Evolutionary conservation across 2,888 invertebrate genomes (phyloP), one percentile per base, ranked within the genome.

Genomic region (Lysandra bellargus): DNA sequence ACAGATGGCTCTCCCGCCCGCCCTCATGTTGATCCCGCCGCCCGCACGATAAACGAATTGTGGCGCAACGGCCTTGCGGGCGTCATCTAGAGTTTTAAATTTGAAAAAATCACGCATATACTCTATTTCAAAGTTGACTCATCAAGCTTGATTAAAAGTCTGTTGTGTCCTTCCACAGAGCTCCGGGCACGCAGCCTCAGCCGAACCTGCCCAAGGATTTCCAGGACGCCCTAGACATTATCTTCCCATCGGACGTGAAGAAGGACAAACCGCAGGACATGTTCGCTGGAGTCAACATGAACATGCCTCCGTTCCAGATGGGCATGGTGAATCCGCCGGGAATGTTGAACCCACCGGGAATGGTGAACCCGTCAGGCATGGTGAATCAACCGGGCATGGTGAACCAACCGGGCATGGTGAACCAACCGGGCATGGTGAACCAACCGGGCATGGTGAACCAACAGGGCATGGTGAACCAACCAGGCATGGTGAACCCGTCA

Each of bases 161-260:
- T 30, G 1, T 64, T 9, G 9, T 64, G 14, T 37, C 74, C 57
- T 75, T 53, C 30, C 60, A 23, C 81, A 82, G 83, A 7, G 80
- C 81, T 17, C 77, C 80, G 64, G 80, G 82, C 57, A 81, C 83
- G 0, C 83, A 83, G 9, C 83, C 84, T 9, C 85, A 85, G 9
- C 84, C 82, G n/a, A 80, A 84, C 78, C 88, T 96, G 1, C 96
- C 96, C 2, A 95, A 96, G 82, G 96, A 96, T 89, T 95, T 96
- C 84, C 96, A 96, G 82, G 96, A 96, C 79, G 96, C 96, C 0
- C 90, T 96, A 4, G 96, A 96, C 86, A 96, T 96, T 60, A 96
- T 96, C 79, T 96, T 96, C 88, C 96, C 96, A 0, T 86, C 91
- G 0, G 91, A 90, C 5, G 88, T 88, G 33, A 90, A 91, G 79